phyloP scores from a whole-genome alignment of 2,113 vertebrate species.

The western clawed frog (Xenopus tropicalis) region DNA sequence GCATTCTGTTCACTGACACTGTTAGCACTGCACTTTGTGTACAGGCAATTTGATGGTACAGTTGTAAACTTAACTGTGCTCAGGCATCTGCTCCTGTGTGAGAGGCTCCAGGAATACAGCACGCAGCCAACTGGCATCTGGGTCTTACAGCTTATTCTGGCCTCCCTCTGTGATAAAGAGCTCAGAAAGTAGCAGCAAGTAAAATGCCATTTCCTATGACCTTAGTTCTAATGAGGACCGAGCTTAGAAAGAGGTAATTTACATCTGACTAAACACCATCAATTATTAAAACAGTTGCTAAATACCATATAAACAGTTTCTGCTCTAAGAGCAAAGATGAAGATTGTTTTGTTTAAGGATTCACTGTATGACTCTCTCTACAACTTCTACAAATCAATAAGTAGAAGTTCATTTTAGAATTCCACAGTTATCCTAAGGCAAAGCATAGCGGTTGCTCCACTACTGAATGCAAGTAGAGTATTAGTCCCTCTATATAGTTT shows the following conservation, averaged over 20 bases:
- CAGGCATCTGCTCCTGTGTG: background rate
- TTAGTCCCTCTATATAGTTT: no score
- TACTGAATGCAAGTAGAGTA: no score
- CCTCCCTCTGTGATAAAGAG: constrained; percentile 27
- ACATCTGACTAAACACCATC: constrained; percentile 9
- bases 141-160: constrained; percentile 1
- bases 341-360: no score
- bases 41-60: background rate
- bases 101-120: background rate
- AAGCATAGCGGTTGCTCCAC: no score
- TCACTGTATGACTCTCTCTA: no score
- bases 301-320: background rate
- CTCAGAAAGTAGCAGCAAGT: background rate
- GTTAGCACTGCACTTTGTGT: background rate
- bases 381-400: no score
- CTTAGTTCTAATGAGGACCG: constrained; percentile 21
- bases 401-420: no score
- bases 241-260: constrained; percentile 1
- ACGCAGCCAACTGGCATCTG: background rate
- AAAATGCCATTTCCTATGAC: constrained; percentile 17
- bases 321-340: background rate
- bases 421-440: no score
- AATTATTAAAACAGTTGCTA: constrained; percentile 27
- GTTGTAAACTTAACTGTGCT: background rate
- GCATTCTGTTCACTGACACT: no score